phyloP scores from a whole-genome alignment of 2,797 vertebrate genomes.

The Phataginus tetradactyla region DNA sequence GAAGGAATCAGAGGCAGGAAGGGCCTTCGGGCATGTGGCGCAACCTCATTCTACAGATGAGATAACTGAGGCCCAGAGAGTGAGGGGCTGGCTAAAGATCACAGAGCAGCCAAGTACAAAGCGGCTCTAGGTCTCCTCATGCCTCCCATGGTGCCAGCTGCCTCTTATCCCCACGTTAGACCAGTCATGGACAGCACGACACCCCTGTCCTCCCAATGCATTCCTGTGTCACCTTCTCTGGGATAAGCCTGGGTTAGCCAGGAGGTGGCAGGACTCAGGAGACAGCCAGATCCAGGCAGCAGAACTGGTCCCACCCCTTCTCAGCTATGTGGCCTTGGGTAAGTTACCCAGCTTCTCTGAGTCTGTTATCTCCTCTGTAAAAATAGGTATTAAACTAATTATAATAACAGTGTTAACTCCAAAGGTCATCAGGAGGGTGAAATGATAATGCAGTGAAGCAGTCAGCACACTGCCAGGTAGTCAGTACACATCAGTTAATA shows the following conservation, averaged over 20 bases:
- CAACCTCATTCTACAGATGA: neutral
- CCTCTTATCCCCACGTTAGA: neutral
- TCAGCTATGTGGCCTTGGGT: neutral
- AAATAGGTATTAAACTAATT: neutral
- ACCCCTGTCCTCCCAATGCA: accelerated
- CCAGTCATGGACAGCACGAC: neutral
- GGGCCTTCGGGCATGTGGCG: neutral
- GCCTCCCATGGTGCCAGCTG: neutral
- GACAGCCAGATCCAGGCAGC: neutral
- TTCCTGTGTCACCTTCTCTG: neutral
- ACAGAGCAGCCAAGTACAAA: neutral
- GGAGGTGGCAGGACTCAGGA: neutral
- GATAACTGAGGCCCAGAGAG: neutral
- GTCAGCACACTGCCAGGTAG: neutral
- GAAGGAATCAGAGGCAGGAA: neutral
- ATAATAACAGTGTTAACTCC: neutral
- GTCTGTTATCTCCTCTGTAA: neutral
- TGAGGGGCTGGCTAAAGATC: neutral
- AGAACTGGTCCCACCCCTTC: neutral
- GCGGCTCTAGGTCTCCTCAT: neutral
- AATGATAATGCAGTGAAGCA: neutral
- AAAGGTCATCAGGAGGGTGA: neutral
- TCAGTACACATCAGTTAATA: neutral
- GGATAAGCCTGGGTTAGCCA: neutral
- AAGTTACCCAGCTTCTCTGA: neutral